phyloP scores from a whole-genome alignment of 1,140 invertebrate species.

The Homalodisca vitripennis region DNA sequence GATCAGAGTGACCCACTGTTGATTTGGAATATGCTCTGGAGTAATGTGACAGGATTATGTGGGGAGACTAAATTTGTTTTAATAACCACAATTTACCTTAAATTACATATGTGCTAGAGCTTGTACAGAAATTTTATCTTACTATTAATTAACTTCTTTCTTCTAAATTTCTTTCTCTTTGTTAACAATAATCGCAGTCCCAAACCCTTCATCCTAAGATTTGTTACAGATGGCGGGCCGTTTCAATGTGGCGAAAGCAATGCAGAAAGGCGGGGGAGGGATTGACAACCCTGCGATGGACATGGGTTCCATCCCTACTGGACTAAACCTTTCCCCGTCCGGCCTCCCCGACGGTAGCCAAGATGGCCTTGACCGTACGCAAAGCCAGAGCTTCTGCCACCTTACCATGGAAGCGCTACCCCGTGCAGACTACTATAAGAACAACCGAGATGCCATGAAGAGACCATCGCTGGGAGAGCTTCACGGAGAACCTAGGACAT shows the following conservation, averaged over 20 bases:
- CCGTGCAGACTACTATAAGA: slow-evolving; percentile 86
- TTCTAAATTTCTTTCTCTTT: too few relatives aligned
- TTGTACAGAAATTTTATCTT: too few relatives aligned
- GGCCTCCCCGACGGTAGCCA: not conserved
- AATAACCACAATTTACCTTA: too few relatives aligned
- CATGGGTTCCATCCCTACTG: slow-evolving; percentile 3
- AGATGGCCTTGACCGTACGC: not conserved
- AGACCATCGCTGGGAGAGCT: slow-evolving; percentile 69
- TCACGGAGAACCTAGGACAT: slow-evolving; percentile 43
- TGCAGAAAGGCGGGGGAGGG: slow-evolving; percentile 9
- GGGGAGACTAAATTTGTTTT: too few relatives aligned
- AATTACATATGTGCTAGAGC: too few relatives aligned
- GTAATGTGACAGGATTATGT: too few relatives aligned
- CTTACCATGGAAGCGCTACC: slow-evolving; percentile 77
- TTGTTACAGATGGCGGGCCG: slow-evolving; percentile 15
- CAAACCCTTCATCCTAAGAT: too few relatives aligned
- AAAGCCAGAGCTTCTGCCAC: slow-evolving; percentile 40
- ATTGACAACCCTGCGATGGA: slow-evolving; percentile 18
- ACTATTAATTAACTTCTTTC: too few relatives aligned
- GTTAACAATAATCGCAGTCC: too few relatives aligned
- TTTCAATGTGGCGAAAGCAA: slow-evolving; percentile 17
- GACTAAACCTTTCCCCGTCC: not conserved
- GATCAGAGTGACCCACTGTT: too few relatives aligned
- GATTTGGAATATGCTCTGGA: too few relatives aligned
- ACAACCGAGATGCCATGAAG: slow-evolving; percentile 67